phyloP scores from a whole-genome alignment of 1,140 invertebrate genomes.

The Glomeris maerens region DNA sequence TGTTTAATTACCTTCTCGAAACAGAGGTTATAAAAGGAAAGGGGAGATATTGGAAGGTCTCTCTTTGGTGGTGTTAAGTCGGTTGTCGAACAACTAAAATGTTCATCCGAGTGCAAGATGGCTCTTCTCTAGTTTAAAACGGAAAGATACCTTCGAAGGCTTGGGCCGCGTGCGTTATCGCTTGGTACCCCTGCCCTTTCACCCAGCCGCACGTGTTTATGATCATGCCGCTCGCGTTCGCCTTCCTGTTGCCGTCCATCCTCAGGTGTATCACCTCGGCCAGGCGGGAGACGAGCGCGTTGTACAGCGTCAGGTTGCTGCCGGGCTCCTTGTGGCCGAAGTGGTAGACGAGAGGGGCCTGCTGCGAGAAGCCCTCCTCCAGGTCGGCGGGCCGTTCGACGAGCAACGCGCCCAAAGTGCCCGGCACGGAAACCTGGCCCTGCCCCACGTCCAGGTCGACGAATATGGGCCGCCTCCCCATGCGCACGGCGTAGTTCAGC shows the following conservation, averaged over 20 bases:
- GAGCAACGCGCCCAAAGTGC: constrained; percentile 66
- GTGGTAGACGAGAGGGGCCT: constrained; percentile 83
- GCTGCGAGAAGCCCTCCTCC: constrained; percentile 82
- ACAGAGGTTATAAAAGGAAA: too few relatives aligned
- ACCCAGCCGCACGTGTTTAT: constrained; percentile 99
- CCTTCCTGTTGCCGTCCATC: constrained; percentile 68
- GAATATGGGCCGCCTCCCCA: constrained; percentile 63
- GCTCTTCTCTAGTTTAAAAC: too few relatives aligned
- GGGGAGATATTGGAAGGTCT: too few relatives aligned
- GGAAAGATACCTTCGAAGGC: constrained; percentile 73
- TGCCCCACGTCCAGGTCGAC: constrained; percentile 96
- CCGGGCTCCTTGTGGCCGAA: constrained; percentile 73
- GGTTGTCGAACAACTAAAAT: neutral
- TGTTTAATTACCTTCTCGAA: too few relatives aligned
- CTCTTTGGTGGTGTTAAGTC: too few relatives aligned
- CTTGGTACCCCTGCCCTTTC: constrained; percentile 71
- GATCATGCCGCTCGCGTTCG: constrained; percentile 68
- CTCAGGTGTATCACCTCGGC: constrained; percentile 73
- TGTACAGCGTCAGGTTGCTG: constrained; percentile 70
- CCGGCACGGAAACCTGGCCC: neutral
- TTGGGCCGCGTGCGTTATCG: constrained; percentile 68
- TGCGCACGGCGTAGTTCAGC: constrained; percentile 82
- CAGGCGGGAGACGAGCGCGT: constrained; percentile 65
- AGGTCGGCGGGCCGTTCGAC: constrained; percentile 81
- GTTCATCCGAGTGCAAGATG: neutral